Evolutionary conservation across 2,113 vertebrate species (phyloP).

Genomic region (Phalacrocorax pelagicus): DNA sequence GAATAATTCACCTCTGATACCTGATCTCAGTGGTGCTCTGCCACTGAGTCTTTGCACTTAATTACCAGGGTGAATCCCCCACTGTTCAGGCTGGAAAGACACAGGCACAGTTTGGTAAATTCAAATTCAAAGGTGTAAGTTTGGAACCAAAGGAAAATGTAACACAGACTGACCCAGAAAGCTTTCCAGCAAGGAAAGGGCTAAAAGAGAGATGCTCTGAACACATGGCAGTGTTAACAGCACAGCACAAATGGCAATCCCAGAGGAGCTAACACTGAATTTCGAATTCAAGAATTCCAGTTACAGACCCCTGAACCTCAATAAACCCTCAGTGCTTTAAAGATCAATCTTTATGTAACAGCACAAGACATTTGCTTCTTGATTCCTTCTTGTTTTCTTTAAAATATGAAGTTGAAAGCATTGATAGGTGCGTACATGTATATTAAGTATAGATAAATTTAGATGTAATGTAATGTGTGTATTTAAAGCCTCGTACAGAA

Average conservation of each 20-base stretch:
- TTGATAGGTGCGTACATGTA: neutral
- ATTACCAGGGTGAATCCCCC: neutral
- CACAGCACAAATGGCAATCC: neutral
- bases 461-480: neutral
- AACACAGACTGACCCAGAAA: neutral
- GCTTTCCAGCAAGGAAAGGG: neutral
- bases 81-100: neutral
- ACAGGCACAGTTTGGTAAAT: neutral
- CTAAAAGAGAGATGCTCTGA: neutral
- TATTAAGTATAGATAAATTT: neutral
- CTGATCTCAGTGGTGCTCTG: neutral
- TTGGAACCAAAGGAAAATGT: neutral
- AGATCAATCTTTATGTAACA: neutral
- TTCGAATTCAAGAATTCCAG: neutral
- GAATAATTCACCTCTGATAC: neutral
- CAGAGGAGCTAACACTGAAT: neutral
- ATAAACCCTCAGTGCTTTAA: neutral
- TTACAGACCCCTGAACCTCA: neutral
- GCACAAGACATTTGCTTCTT: neutral
- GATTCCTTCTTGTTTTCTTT: neutral
- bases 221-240: accelerated
- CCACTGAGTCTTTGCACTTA: neutral
- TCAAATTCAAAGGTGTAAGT: neutral
- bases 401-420: neutral
- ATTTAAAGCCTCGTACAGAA: neutral